Evolutionary conservation across 2,113 vertebrate genomes (phyloP).

Genomic region (Hyperoodon ampullatus): DNA sequence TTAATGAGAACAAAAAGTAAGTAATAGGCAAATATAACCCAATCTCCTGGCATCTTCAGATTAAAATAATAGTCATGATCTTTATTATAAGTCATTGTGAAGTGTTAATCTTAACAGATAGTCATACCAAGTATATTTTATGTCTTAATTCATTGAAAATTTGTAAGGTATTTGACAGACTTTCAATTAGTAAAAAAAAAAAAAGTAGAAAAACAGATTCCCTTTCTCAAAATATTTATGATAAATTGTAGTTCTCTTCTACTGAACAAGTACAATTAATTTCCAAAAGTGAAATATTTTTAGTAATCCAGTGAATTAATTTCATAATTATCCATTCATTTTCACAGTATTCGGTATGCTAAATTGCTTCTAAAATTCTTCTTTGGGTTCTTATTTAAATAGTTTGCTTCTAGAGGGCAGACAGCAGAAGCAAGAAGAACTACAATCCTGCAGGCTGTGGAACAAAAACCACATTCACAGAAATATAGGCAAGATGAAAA

Average conservation of each 20-base stretch:
- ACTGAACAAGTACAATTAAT: constrained; percentile 44
- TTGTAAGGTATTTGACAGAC: background rate
- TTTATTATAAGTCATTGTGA: constrained; percentile 8
- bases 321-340: constrained; percentile 62
- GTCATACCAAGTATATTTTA: background rate
- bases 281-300: constrained; percentile 65
- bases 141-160: constrained; percentile 36
- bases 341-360: constrained; percentile 48
- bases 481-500: too few species aligned
- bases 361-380: constrained; percentile 42
- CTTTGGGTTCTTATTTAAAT: constrained; percentile 45
- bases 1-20: background rate
- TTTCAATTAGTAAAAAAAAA: constrained; percentile 10
- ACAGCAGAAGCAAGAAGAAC: too few species aligned
- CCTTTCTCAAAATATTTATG: constrained; percentile 22
- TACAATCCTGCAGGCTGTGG: too few species aligned
- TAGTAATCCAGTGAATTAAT: constrained; percentile 44
- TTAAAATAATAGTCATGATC: constrained; percentile 19
- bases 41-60: background rate
- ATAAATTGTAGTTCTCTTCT: constrained; percentile 37
- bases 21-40: background rate
- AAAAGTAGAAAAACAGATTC: constrained; percentile 21
- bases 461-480: too few species aligned
- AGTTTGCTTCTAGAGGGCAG: background rate
- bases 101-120: background rate